Evolutionary conservation across 2,113 vertebrate genomes (phyloP), one percentile per base, ranked within the genome.

Genomic region (Apaloderma vittatum): DNA sequence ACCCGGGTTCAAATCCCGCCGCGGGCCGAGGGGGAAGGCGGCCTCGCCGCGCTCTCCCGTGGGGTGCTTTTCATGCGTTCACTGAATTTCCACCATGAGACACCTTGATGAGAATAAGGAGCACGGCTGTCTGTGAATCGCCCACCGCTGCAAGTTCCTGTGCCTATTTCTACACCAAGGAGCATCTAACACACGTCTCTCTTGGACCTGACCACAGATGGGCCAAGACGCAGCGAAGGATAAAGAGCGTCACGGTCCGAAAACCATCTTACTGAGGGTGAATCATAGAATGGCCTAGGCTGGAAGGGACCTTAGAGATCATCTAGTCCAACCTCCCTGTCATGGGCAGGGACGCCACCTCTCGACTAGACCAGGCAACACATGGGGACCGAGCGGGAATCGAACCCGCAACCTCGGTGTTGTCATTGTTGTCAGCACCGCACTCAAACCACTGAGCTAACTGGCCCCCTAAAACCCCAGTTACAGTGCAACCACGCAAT

Each of bases 61-160:
- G 15, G 29, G 3, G 0, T 22, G 7, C 22, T 63, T 58, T 45
- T 43, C 13, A 32, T 1, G 36, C 4, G 2, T 29, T 92, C 21
- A 32, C n/a, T 29, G 12, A 46, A 49, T 9, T 34, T 48, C 30
- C 45, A 24, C 8, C 37, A 18, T 13, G 29, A 70, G 26, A 14
- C 63, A 23, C 19, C 12, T 16, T 23, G 12, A 7, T 8, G 45
- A 57, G 40, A 54, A 6, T 3, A n/a, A n/a, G n/a, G n/a, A 81
- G 14, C 27, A 3, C 12, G 5, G 51, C 8, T 24, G 24, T 2
- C 37, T 0, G 1, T 0, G 1, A n/a, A 49, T 29, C 7, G 37
- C 0, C 2, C 20, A 6, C 18, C 1, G 19, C 58, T 9, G 45
- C 3, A 36, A 48, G 8, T 11, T 43, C 37, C 9, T 27, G 57